These are phyloP conservation scores for Pedetes capensis DNA, from an alignment of 2,113 vertebrate species.

Conservation along the genomic window DNA sequence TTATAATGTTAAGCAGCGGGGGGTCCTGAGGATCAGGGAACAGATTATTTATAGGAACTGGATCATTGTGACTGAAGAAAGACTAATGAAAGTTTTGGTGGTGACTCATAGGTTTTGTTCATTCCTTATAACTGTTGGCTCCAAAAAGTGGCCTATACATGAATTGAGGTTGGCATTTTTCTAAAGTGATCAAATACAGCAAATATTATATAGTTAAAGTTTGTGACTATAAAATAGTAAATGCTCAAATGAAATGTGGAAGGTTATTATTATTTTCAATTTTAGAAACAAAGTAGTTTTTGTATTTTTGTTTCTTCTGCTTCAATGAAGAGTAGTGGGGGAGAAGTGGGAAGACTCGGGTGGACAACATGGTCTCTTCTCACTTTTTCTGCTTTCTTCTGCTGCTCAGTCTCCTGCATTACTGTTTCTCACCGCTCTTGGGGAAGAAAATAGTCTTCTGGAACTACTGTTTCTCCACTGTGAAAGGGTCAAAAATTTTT, in stretches of 20 bases:
- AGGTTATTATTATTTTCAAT: neutral
- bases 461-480: neutral
- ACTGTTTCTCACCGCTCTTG: neutral
- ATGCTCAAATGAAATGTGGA: neutral
- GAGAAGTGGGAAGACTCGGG: neutral
- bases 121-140: constrained; percentile 8
- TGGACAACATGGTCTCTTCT: accelerated
- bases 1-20: neutral
- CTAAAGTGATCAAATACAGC: neutral
- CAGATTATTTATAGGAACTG: constrained; percentile 29
- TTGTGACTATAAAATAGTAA: neutral
- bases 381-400: neutral
- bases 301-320: neutral
- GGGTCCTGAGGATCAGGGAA: neutral
- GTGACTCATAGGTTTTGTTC: constrained; percentile 36
- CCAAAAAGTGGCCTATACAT: neutral
- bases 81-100: constrained; percentile 8
- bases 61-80: constrained; percentile 8
- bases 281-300: neutral
- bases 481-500: neutral
- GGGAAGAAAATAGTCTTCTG: neutral
- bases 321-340: neutral
- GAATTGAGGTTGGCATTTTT: neutral
- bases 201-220: neutral
- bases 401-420: neutral